Evolutionary conservation across 35 echinoderm and acorn worm species (phyloP).

Genomic region (Strongylocentrotus purpuratus): DNA sequence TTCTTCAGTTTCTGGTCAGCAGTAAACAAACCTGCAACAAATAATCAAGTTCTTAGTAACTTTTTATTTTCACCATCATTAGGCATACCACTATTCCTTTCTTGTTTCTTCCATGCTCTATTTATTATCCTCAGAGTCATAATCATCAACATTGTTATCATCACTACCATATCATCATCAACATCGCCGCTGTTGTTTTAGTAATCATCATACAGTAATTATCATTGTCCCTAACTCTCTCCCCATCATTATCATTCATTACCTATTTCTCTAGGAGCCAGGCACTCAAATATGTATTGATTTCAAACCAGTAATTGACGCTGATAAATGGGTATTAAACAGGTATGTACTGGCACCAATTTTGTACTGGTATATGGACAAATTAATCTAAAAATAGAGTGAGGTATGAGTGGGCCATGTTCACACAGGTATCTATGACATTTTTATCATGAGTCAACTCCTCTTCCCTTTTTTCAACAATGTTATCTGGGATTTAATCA

Average conservation of each 20-base stretch:
- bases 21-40: constrained; percentile 83
- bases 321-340: not conserved
- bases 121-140: not conserved
- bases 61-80: not conserved
- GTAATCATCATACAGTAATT: not conserved
- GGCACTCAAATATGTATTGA: not conserved
- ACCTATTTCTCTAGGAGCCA: not conserved
- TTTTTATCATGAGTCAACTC: not conserved
- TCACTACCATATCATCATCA: not conserved
- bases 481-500: not conserved
- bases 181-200: not conserved
- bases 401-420: not conserved
- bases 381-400: not conserved
- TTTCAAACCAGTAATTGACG: too few relatives aligned
- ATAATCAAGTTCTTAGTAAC: not conserved
- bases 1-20: constrained; percentile 90
- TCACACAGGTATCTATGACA: not conserved
- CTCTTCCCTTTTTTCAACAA: not conserved
- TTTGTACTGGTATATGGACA: not conserved
- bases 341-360: not conserved
- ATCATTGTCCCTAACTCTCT: not conserved
- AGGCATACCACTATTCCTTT: not conserved
- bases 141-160: not conserved
- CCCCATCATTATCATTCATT: not conserved
- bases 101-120: not conserved